Conservation (phyloP, 2,113 vertebrate genomes). For the Hystrix brachyura region DNA sequence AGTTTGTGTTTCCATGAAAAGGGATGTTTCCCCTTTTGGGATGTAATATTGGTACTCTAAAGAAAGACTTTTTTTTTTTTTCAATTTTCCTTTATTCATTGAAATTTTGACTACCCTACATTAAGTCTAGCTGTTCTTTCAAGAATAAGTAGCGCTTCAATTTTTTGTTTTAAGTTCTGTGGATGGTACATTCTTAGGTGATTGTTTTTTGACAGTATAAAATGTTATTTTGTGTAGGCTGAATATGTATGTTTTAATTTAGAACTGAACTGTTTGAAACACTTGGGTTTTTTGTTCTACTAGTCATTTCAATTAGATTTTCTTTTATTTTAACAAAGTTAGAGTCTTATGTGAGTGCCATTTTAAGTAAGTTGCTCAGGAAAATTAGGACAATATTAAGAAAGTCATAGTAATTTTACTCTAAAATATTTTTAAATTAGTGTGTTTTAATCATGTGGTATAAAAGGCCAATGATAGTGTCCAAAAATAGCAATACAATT, state of each 20-base stretch:
- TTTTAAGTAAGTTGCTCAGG: slow-evolving; percentile 33
- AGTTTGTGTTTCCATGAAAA: slow-evolving; percentile 26
- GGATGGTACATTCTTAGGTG: slow-evolving; percentile 39
- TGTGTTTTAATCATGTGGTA: slow-evolving; percentile 4
- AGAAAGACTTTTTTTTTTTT: slow-evolving; percentile 12
- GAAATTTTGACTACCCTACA: neutral
- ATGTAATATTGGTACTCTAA: slow-evolving; percentile 3
- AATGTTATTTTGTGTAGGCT: slow-evolving; percentile 47
- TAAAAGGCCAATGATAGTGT: neutral
- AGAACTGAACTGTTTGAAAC: slow-evolving; percentile 55
- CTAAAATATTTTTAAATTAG: slow-evolving; percentile 31
- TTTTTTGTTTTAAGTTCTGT: slow-evolving; percentile 54
- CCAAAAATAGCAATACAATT: slow-evolving; percentile 31
- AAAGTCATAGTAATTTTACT: slow-evolving; percentile 50
- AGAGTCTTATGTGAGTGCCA: slow-evolving; percentile 23
- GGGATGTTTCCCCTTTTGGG: neutral
- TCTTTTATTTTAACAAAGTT: slow-evolving; percentile 59
- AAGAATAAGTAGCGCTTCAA: neutral
- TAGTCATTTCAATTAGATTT: slow-evolving; percentile 57
- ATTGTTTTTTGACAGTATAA: slow-evolving; percentile 46
- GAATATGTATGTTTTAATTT: slow-evolving; percentile 63
- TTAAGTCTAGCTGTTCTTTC: slow-evolving; percentile 1
- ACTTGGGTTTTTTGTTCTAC: slow-evolving; percentile 55
- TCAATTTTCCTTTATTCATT: neutral
- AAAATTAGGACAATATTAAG: slow-evolving; percentile 53